Evolutionary conservation across 1,140 invertebrate species (phyloP).

Genomic region (Tetraneura akinire): DNA sequence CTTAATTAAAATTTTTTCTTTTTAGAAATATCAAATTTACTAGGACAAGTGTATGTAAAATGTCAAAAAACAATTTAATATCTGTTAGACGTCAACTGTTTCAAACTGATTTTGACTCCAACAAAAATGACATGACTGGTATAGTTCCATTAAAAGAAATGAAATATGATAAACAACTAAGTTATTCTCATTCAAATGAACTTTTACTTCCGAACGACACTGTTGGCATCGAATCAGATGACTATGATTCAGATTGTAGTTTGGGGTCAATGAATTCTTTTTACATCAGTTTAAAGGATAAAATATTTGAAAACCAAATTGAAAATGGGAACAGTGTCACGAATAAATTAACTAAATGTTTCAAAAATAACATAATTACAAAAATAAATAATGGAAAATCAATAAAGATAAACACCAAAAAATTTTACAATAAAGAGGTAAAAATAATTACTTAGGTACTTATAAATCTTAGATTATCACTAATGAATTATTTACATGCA

Average conservation of each 20-base stretch:
- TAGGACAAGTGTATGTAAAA: too few relatives aligned
- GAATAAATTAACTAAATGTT: not conserved
- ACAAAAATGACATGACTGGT: not conserved
- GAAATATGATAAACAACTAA: not conserved
- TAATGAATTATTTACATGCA: not conserved
- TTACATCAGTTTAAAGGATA: not conserved
- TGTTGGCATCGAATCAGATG: not conserved
- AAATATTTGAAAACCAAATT: not conserved
- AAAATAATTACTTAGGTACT: not conserved
- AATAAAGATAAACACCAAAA: not conserved
- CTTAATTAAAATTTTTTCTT: not conserved
- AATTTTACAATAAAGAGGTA: slow-evolving; percentile 22
- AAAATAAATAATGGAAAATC: not conserved
- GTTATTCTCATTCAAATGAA: not conserved
- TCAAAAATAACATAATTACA: not conserved
- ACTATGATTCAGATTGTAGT: slow-evolving; percentile 17
- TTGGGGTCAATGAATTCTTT: slow-evolving; percentile 10
- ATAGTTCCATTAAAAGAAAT: not conserved
- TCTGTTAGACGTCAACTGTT: not conserved
- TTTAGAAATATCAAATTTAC: not conserved
- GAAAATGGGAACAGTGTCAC: too few relatives aligned
- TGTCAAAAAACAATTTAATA: not conserved
- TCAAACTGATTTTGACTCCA: not conserved
- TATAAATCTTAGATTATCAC: not conserved
- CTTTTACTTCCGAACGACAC: not conserved